Conservation (phyloP, 37 sponge, comb jelly and placozoan species). For the Chondrosia reniformis region DNA sequence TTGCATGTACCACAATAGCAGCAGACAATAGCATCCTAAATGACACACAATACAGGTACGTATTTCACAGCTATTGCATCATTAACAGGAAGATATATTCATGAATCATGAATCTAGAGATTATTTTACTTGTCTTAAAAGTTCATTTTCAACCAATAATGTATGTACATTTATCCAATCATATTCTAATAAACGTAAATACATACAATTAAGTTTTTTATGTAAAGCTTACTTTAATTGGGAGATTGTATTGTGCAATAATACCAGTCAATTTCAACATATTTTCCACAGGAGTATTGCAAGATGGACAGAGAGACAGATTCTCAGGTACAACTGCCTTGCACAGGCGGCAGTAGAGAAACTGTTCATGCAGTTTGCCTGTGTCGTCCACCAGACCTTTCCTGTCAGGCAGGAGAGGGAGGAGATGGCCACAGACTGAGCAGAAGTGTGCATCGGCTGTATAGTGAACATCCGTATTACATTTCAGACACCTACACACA, state of each 20-base stretch:
- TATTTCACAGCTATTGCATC: not conserved
- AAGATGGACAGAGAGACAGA: not conserved
- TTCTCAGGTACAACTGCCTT: slow-evolving; percentile 3
- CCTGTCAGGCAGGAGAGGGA: slow-evolving; percentile 48
- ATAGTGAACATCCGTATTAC: not conserved
- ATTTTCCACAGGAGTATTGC: not conserved
- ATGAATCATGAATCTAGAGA: not conserved
- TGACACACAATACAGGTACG: no score
- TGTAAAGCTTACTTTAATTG: not conserved
- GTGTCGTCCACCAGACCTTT: not conserved
- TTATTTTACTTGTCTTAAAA: not conserved
- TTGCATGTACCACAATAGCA: slow-evolving; percentile 67
- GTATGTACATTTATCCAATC: not conserved
- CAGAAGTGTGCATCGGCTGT: slow-evolving; percentile 37
- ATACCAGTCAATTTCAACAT: not conserved
- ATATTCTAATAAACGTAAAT: not conserved
- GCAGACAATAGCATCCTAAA: slow-evolving; percentile 49
- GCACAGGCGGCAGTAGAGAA: not conserved
- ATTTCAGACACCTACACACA: not conserved
- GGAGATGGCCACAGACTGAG: slow-evolving; percentile 56
- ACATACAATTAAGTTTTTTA: not conserved
- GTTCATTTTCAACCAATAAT: not conserved
- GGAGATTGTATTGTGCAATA: not conserved
- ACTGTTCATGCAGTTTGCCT: no score
- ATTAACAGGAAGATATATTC: not conserved